Percentiles rank a stretch among this genome's conserved stretches.
phyloP scores from a whole-genome alignment of 2,888 invertebrate genomes.

The Mesorhabditis sp. region DNA sequence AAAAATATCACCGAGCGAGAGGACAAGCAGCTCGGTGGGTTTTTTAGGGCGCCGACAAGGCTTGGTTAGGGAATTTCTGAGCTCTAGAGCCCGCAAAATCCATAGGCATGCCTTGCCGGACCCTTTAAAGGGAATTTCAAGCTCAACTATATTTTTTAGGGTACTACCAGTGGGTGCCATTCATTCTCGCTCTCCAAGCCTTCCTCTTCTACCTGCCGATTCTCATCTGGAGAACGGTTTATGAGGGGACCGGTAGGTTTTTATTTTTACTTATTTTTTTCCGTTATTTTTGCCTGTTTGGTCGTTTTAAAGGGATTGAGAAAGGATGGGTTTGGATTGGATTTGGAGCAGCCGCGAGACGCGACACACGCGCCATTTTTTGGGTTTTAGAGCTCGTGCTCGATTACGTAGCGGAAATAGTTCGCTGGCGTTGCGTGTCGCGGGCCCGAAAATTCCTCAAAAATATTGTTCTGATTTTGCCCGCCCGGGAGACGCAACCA shows the following conservation, averaged over 20 bases:
- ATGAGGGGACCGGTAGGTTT: slow-evolving; percentile 35
- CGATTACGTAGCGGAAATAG: too few relatives aligned
- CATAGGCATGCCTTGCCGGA: too few relatives aligned
- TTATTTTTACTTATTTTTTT: background rate
- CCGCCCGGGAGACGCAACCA: too few relatives aligned
- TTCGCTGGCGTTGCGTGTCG: too few relatives aligned
- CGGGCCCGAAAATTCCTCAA: too few relatives aligned
- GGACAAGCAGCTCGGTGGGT: slow-evolving; percentile 58
- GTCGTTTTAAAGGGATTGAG: background rate
- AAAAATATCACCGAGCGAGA: slow-evolving; percentile 57
- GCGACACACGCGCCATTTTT: too few relatives aligned
- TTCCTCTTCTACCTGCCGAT: slow-evolving; percentile 56
- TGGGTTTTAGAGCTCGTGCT: too few relatives aligned
- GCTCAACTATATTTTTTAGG: slow-evolving; percentile 17
- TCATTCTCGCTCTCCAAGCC: slow-evolving; percentile 56
- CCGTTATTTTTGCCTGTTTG: background rate
- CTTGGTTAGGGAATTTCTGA: too few relatives aligned
- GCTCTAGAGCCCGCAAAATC: too few relatives aligned
- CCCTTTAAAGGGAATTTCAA: background rate
- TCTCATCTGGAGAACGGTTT: slow-evolving; percentile 48
- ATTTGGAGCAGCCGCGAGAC: background rate
- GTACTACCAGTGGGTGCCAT: slow-evolving; percentile 57
- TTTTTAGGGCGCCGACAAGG: background rate
- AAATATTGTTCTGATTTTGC: too few relatives aligned
- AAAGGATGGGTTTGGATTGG: background rate